A percentile compares a stretch with the other conserved stretches of the same genome.
Conservation (phyloP, 1,140 invertebrate species). For the Heliothis virescens region DNA sequence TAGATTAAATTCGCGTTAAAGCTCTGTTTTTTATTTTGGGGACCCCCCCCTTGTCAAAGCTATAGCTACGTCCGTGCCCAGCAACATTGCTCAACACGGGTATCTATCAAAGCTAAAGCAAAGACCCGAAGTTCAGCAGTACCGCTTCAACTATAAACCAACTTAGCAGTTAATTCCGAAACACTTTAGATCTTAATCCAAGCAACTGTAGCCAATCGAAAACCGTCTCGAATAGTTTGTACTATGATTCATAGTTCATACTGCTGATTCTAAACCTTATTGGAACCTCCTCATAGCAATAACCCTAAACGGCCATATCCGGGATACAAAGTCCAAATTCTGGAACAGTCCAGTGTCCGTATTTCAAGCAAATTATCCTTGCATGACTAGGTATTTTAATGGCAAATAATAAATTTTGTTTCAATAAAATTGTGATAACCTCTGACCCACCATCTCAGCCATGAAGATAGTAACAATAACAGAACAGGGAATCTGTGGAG, state of each 20-base stretch:
- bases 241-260: neutral
- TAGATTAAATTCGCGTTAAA: no score
- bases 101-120: no score
- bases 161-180: neutral
- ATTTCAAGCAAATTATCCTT: conserved; percentile 18
- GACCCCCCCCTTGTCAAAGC: no score
- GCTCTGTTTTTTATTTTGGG: no score
- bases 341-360: neutral
- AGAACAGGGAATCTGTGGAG: conserved; percentile 17
- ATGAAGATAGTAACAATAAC: conserved; percentile 22
- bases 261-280: conserved; percentile 8
- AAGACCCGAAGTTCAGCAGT: no score
- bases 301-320: neutral
- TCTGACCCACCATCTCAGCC: conserved; percentile 3
- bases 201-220: neutral
- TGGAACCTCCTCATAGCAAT: neutral
- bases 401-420: conserved; percentile 1
- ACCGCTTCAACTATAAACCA: no score
- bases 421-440: conserved; percentile 26
- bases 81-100: no score
- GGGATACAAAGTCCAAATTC: neutral
- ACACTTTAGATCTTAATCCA: neutral
- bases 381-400: neutral
- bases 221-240: neutral
- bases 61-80: no score